Percentiles rank a stretch among this genome's conserved stretches.
Conservation (phyloP, 2,797 vertebrate species). For the Gallinago stenura region DNA sequence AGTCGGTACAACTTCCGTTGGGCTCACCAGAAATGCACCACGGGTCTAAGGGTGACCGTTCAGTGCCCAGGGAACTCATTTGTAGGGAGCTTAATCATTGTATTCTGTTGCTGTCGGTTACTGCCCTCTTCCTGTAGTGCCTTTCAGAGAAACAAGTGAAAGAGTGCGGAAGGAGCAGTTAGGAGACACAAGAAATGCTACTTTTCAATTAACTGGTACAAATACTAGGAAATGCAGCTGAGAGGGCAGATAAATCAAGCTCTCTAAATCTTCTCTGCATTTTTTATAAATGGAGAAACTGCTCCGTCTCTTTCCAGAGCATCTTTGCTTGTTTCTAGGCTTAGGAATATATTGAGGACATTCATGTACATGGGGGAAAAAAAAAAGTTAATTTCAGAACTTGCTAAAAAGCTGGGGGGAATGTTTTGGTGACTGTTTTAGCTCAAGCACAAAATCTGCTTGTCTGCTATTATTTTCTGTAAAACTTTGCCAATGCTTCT, state of each 20-base stretch:
- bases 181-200: neutral
- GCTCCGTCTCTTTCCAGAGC: neutral
- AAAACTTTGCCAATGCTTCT: neutral
- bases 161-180: neutral
- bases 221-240: neutral
- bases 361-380: no score
- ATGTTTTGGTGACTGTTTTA: neutral
- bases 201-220: neutral
- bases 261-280: neutral
- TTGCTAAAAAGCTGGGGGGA: neutral
- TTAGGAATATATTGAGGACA: neutral
- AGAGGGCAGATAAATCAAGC: neutral
- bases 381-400: neutral
- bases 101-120: neutral
- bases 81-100: neutral
- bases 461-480: neutral
- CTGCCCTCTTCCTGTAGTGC: rapidly evolving
- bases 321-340: neutral
- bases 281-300: neutral
- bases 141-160: neutral
- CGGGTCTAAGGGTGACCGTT: neutral
- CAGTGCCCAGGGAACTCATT: neutral
- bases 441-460: neutral
- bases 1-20: neutral
- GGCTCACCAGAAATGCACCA: neutral